Evolutionary conservation across 2,113 vertebrate genomes (phyloP), one percentile per base, ranked within the genome.

Genomic region (Erythrocercus mccallii): DNA sequence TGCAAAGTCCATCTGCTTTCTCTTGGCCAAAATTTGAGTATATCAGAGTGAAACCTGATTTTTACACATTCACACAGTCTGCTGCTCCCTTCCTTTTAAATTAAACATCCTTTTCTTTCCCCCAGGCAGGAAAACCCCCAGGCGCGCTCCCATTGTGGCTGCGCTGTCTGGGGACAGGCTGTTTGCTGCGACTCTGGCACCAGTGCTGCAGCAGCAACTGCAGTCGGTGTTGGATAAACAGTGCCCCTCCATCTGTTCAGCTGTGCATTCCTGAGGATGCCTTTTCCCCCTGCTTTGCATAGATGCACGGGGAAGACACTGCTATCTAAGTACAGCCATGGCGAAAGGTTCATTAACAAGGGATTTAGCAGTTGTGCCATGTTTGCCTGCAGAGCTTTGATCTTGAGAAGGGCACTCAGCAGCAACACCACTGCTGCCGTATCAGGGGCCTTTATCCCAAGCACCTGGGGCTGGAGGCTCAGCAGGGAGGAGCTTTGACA

Each of bases 71-170:
- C 76, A 74, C 88, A 50, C 64, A 90, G 65, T 28, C 86, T 66
- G 30, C 60, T 90, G 71, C 76, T 96, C 81, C 51, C 58, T 94
- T 93, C 82, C 88, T 80, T 81, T 90, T 74, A 86, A 86, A 56
- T 86, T 19, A 88, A 94, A 86, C 91, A 93, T 97, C 88, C 92
- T 86, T 81, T 90, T 11, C 69, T 88, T 24, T 7, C 5, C 42
- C 31, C 22, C 13, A 1, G 16, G 54, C 95, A 92, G 94, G 94
- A 94, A 93, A 61, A 9, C 53, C 90, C 87, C 90, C 85, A 7
- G 7, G 68, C 4, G 3, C 0, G 44, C 62, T 92, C 42, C 69
- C 66, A 62, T 82, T 92, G 91, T 92, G 83, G 51, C 88, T 1
- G 23, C 1, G 5, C 64, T 42, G 40, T 18, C 15, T 60, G 60